These are phyloP conservation scores for Perca flavescens DNA, from an alignment of 2,113 vertebrate species.

Conservation along the genomic window DNA sequence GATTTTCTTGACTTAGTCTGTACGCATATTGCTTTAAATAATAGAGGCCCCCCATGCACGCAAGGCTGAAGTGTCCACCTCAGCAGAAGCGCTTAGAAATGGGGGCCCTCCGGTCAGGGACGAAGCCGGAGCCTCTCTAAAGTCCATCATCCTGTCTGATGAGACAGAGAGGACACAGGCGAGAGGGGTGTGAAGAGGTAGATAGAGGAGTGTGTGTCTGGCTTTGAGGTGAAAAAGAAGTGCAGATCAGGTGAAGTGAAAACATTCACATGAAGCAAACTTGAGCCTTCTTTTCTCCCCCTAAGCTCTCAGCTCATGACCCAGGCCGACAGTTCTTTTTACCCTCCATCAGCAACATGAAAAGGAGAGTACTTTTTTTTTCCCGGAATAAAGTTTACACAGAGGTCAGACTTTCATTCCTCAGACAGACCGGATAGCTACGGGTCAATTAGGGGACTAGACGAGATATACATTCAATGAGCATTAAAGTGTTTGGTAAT, in stretches of 20 bases:
- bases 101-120: constrained; percentile 12
- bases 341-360: not conserved
- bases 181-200: not conserved
- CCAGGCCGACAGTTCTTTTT: not conserved
- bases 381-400: constrained; percentile 1
- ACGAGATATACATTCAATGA: constrained; percentile 24
- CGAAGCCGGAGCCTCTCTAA: constrained; percentile 21
- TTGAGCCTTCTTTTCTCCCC: constrained; percentile 26
- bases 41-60: constrained; percentile 44
- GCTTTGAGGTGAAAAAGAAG: not conserved
- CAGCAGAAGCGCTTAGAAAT: constrained; percentile 60
- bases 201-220: not conserved
- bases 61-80: constrained; percentile 46
- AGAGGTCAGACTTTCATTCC: constrained; percentile 23
- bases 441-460: constrained; percentile 12
- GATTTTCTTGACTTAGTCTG: constrained; percentile 73
- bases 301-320: constrained; percentile 34
- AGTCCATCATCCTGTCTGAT: constrained; percentile 52
- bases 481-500: constrained; percentile 24
- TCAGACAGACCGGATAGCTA: constrained; percentile 6
- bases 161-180: constrained; percentile 27
- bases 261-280: constrained; percentile 36
- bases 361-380: constrained; percentile 1
- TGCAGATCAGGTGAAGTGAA: constrained; percentile 35
- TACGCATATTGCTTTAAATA: constrained; percentile 73